Conservation (phyloP, 2,113 vertebrate genomes). For the Bubo blakistoni region DNA sequence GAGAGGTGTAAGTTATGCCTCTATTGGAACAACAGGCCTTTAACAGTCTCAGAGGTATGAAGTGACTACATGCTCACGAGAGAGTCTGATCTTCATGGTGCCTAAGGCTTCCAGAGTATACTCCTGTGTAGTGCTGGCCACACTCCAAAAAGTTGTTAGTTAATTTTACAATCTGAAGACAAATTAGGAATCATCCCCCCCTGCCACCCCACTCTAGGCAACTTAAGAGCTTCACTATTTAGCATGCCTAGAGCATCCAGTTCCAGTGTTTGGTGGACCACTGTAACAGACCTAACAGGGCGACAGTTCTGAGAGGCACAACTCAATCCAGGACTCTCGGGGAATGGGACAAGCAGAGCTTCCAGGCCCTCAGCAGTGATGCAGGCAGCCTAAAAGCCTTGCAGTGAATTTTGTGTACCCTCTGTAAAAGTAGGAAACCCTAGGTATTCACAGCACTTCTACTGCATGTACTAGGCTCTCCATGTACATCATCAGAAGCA, state of each 20-base stretch:
- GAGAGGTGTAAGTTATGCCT: not conserved
- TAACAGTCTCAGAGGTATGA: not conserved
- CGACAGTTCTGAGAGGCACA: not conserved
- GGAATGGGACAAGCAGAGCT: not conserved
- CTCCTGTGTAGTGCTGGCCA: not conserved
- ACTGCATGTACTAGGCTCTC: not conserved
- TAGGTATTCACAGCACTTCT: not conserved
- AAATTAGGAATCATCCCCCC: not conserved
- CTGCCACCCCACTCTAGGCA: not conserved
- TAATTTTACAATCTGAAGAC: not conserved
- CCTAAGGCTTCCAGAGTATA: not conserved
- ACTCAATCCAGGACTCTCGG: not conserved
- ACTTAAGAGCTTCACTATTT: not conserved
- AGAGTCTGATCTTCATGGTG: not conserved
- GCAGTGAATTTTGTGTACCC: not conserved
- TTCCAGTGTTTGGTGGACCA: not conserved
- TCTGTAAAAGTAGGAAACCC: not conserved
- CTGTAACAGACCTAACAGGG: not conserved
- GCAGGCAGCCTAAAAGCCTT: not conserved
- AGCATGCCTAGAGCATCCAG: not conserved
- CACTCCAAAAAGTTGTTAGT: not conserved
- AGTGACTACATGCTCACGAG: rapidly evolving
- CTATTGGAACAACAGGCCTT: not conserved
- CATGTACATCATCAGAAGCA: not conserved
- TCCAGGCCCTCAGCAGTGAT: not conserved